A percentile compares a stretch with the other conserved stretches of the same genome.
These are phyloP conservation scores for Pseudochromis fuscus DNA, from an alignment of 2,797 vertebrate genomes.

Conservation along the genomic window DNA sequence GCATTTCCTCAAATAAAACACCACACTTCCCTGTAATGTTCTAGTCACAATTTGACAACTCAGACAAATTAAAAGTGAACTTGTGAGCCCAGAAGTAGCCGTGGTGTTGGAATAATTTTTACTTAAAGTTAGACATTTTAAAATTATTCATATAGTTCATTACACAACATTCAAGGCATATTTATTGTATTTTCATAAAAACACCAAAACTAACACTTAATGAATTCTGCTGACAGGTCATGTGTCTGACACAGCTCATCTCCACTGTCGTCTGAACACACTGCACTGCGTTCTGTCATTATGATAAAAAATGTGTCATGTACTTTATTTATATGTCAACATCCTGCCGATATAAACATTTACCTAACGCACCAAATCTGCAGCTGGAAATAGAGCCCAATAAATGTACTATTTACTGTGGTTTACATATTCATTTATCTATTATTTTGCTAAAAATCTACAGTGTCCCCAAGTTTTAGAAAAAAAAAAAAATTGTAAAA, in stretches of 20 bases:
- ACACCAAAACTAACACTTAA: background rate
- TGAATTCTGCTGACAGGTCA: background rate
- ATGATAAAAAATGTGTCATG: background rate
- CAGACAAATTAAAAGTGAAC: no score
- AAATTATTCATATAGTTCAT: no score
- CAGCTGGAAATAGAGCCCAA: background rate
- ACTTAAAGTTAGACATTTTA: no score
- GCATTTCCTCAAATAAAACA: no score
- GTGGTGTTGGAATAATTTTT: no score
- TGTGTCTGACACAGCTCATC: background rate
- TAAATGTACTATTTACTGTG: no score
- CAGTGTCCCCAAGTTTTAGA: background rate
- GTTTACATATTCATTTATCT: no score
- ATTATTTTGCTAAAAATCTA: no score
- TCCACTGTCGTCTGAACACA: background rate
- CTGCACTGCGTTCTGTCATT: background rate
- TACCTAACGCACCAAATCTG: background rate
- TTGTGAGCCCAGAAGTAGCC: no score
- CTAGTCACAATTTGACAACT: no score
- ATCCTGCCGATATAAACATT: background rate
- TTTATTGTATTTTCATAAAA: background rate
- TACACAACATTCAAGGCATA: background rate
- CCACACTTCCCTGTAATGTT: no score
- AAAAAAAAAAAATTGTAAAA: no score
- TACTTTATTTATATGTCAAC: background rate